Base-by-base conservation (phyloP, 1,140 invertebrate species). In the Drosophila cardini region DNA sequence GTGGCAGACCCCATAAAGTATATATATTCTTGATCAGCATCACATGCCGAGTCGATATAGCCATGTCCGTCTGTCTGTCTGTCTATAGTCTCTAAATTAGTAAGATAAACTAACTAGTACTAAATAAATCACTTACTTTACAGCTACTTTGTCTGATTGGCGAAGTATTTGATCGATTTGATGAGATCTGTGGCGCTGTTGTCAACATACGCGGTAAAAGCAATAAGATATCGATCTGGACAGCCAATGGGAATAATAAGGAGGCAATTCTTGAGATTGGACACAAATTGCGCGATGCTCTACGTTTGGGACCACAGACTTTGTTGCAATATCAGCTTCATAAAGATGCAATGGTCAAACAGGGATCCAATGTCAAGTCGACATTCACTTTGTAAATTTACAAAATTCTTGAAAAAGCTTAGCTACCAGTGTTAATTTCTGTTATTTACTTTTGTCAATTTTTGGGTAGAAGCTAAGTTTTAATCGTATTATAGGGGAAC, bases 141-240 rank as follows among this genome's bases (percentile, higher is more conserved):
- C 36, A 80, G 78, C 94, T 99, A 74, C 94, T 99, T 70, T 97
- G 97, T 92, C 94, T 99, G 92, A 98, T 99, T 94, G 98, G 98
- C 50, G 98, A 99, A 94, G 96, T 97, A 57, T 99, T 99, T 93
- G 97, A 98, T 74, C 94, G 96, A 82, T 96, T 97, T 76, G 96
- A 98, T 80, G 96, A 98, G 91, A 95, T 99, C 63, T 98, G 97
- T 94, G 98, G 98, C 56, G 97, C 98, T 81, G 97, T 98, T 76
- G 97, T 99, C 30, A 99, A 98, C 93, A 94, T 99, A 76, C 95
- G 98, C 93, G 91, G 93, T 70, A 99, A 98, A 93, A 94, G 95
- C 72, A 98, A 99, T 93, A 99, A 98, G 95, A 95, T 99, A 60
- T 76, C 93, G 72, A 92, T 98, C 52, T 99, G 98, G 98, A 99